Conservation (phyloP, 2,797 vertebrate genomes). For the Sebastes trivittatus region DNA sequence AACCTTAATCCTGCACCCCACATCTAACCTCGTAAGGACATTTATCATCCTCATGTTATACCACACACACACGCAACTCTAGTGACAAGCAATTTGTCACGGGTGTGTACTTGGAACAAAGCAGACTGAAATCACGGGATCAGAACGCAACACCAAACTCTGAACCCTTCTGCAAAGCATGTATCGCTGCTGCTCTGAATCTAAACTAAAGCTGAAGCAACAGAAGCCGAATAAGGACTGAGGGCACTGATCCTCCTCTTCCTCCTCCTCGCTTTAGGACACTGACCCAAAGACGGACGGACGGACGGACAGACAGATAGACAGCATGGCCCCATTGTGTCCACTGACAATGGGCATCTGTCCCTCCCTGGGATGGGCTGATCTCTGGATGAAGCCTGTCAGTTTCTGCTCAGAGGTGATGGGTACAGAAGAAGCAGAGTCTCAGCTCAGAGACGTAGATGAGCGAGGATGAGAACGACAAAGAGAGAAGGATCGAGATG, state of each 20-base stretch:
- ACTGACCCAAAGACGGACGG: constrained; percentile 32
- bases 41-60: background rate
- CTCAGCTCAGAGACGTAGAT: constrained; percentile 1
- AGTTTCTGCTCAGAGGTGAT: constrained; percentile 36
- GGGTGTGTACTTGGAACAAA: background rate
- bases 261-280: constrained; percentile 36
- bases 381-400: constrained; percentile 54
- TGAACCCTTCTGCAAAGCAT: background rate
- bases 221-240: constrained; percentile 9
- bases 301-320: constrained; percentile 34
- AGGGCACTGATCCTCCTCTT: constrained; percentile 42
- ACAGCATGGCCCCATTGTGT: constrained; percentile 71
- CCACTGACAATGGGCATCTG: constrained; percentile 69
- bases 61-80: background rate
- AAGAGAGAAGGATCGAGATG: background rate
- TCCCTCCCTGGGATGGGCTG: constrained; percentile 53
- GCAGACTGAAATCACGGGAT: background rate
- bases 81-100: background rate
- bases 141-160: background rate
- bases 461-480: background rate
- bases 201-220: background rate
- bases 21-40: background rate
- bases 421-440: constrained; percentile 19
- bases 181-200: background rate
- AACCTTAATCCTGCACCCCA: background rate